Percentiles rank a stretch among this genome's conserved stretches.
Evolutionary conservation across 2,113 vertebrate genomes (phyloP).

Genomic region (Chlorodrepanis virens): DNA sequence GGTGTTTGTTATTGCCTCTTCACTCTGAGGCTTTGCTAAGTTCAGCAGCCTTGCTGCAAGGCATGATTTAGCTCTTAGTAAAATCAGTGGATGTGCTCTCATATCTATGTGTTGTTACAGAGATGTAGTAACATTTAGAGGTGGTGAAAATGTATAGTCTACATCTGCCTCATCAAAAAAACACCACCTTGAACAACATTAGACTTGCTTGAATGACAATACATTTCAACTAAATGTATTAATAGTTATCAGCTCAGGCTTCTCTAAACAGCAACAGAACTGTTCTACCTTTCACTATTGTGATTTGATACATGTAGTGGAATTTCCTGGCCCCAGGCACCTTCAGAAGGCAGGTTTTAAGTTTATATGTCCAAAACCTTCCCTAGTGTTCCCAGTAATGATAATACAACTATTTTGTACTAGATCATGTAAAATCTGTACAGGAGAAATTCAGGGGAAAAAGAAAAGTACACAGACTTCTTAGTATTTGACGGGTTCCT

Average conservation of each 20-base stretch:
- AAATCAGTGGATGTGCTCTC: neutral
- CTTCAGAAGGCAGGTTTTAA: neutral
- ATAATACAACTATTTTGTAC: neutral
- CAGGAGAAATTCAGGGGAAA: neutral
- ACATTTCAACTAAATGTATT: neutral
- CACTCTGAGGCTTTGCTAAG: neutral
- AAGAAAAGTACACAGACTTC: neutral
- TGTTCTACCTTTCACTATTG: neutral
- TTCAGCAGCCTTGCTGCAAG: neutral
- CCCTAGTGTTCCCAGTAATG: neutral
- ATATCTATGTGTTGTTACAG: neutral
- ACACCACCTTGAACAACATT: neutral
- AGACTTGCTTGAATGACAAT: neutral
- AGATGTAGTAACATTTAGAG: neutral
- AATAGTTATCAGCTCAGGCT: neutral
- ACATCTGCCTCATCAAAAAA: neutral
- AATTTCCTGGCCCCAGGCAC: neutral
- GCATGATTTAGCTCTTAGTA: neutral
- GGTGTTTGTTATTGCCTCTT: neutral
- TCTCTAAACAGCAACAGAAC: neutral
- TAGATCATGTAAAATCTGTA: neutral
- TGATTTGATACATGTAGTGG: neutral
- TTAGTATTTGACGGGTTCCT: neutral
- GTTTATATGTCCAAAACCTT: neutral
- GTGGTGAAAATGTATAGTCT: neutral